A percentile compares a stretch with the other conserved stretches of the same genome.
phyloP scores from a whole-genome alignment of 64 coral and sea anemone species.

The Dendrophyllia cribrosa region DNA sequence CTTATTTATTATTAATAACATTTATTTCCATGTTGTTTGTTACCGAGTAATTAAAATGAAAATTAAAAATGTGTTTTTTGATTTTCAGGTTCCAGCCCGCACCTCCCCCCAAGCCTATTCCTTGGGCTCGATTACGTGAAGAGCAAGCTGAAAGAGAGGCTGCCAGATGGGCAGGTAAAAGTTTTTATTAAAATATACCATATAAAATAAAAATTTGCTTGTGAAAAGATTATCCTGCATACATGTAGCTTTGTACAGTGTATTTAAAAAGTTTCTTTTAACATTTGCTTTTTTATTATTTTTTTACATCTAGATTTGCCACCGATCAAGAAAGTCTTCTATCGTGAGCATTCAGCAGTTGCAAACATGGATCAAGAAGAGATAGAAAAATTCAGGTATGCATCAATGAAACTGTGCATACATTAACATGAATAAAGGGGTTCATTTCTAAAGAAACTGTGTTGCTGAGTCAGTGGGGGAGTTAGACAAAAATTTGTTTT shows the following conservation, averaged over 20 bases:
- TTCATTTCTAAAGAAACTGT: too few species aligned
- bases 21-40: too few species aligned
- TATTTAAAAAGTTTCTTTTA: neutral
- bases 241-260: too few species aligned
- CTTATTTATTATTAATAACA: too few species aligned
- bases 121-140: conserved; percentile 72
- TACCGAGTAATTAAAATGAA: too few species aligned
- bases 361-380: conserved; percentile 73
- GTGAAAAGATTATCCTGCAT: too few species aligned
- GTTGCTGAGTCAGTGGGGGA: too few species aligned
- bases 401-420: too few species aligned
- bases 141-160: conserved; percentile 67
- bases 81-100: conserved; percentile 2
- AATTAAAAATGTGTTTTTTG: neutral
- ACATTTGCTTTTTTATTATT: neutral
- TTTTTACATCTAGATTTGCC: conserved; percentile 48
- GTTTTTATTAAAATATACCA: neutral
- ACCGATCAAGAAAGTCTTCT: conserved; percentile 84
- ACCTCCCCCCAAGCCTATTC: conserved; percentile 25
- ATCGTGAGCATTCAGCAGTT: conserved; percentile 71
- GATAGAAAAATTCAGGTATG: conserved; percentile 81
- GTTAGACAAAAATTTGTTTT: too few species aligned
- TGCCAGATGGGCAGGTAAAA: conserved; percentile 88
- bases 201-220: neutral
- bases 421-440: too few species aligned